Evolutionary conservation across 2,113 vertebrate genomes (phyloP).

Genomic region (Lamprologus lemairii): DNA sequence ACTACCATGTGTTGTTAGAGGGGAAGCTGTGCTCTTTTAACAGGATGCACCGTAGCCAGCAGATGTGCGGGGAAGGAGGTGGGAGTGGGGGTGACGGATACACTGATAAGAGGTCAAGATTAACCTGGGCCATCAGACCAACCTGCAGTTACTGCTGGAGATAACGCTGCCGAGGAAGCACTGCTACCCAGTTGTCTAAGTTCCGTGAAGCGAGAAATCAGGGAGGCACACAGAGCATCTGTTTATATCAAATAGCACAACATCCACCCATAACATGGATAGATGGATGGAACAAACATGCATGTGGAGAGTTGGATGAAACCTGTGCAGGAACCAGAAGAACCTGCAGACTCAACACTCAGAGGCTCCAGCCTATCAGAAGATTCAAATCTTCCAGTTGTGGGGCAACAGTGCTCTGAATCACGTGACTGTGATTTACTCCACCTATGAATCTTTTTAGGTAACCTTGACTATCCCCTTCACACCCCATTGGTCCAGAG

Average conservation of each 20-base stretch:
- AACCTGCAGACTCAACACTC: not conserved
- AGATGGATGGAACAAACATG: not conserved
- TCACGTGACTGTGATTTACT: not conserved
- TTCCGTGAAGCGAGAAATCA: not conserved
- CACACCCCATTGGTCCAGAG: not conserved
- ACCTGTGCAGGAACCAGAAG: not conserved
- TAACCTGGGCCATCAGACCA: not conserved
- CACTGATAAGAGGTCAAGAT: not conserved
- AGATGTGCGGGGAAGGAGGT: not conserved
- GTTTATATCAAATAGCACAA: not conserved
- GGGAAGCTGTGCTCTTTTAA: not conserved
- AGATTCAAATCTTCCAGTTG: not conserved
- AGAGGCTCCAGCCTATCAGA: not conserved
- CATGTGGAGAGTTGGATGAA: not conserved
- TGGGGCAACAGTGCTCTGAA: not conserved
- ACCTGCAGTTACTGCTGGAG: not conserved
- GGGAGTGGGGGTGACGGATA: not conserved
- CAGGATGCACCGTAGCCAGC: not conserved
- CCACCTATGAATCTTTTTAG: not conserved
- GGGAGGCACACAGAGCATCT: not conserved
- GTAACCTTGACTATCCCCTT: not conserved
- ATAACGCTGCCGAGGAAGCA: not conserved
- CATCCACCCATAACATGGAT: not conserved
- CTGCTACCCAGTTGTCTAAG: not conserved
- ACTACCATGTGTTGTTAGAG: conserved; percentile 53